Conservation (phyloP, 2,113 vertebrate genomes). For the Baryphthengus martii region DNA sequence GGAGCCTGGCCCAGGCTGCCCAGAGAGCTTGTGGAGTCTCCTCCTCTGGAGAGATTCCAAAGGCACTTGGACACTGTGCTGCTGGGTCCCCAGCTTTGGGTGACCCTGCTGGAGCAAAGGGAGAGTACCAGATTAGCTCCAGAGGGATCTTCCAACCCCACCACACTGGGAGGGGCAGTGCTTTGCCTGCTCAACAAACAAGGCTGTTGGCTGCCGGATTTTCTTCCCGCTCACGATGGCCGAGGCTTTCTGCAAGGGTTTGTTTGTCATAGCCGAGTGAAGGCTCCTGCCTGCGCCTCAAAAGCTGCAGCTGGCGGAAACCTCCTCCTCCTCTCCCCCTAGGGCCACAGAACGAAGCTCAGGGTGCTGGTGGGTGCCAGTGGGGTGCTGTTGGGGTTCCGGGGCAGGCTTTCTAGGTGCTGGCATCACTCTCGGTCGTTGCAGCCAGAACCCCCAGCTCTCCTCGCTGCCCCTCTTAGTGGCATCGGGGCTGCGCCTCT, state of each 20-base stretch:
- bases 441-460: not conserved
- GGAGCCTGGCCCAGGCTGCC: no score
- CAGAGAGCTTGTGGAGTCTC: no score
- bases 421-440: rapidly evolving
- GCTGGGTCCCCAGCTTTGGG: no score
- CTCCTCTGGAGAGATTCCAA: no score
- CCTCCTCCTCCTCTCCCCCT: not conserved
- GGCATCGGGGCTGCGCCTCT: not conserved
- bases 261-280: rapidly evolving
- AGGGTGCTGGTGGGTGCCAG: not conserved
- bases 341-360: not conserved
- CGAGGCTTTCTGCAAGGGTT: not conserved
- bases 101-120: no score
- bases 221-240: not conserved
- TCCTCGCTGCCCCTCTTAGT: not conserved
- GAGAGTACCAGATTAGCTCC: no score
- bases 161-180: not conserved
- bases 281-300: no score
- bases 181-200: rapidly evolving
- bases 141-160: no score
- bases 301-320: not conserved
- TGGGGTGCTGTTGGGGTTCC: no score
- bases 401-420: rapidly evolving
- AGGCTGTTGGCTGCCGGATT: not conserved
- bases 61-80: no score